These are phyloP conservation scores for Streblospio benedicti DNA, from an alignment of 1,140 invertebrate genomes.

Conservation along the genomic window DNA sequence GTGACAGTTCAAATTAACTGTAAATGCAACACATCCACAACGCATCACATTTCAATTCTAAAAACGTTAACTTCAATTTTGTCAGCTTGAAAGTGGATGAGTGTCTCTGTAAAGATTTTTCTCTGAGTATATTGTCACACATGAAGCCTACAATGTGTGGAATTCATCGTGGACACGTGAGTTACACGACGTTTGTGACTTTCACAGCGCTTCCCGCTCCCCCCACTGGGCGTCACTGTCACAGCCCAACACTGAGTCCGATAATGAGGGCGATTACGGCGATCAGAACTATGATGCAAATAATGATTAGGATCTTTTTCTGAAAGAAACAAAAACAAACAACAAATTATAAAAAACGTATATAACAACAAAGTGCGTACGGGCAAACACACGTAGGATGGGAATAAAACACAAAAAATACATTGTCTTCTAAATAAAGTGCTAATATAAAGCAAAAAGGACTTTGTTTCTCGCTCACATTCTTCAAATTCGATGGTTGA, in stretches of 20 bases:
- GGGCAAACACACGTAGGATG: not conserved
- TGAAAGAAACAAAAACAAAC: slow-evolving; percentile 15
- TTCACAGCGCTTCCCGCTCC: no score
- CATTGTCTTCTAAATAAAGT: not conserved
- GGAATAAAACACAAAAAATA: not conserved
- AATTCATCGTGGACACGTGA: no score
- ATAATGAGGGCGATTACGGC: slow-evolving; percentile 24
- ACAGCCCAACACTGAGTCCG: not conserved
- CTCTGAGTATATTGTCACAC: no score
- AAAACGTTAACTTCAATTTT: no score
- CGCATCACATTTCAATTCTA: no score
- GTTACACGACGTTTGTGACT: no score
- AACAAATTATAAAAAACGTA: not conserved
- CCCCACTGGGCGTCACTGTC: no score
- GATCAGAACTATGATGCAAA: slow-evolving; percentile 33
- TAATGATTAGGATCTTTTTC: slow-evolving; percentile 37
- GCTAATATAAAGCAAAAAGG: not conserved
- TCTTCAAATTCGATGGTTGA: not conserved
- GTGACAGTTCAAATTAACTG: no score
- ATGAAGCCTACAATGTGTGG: no score
- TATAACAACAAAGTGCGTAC: not conserved
- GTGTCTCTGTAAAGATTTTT: no score
- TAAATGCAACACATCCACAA: no score
- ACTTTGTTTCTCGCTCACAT: not conserved
- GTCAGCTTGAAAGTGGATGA: no score